Percentiles rank a stretch among this genome's conserved stretches.
Conservation (phyloP, 92 coral and sea anemone species). For the Parazoanthus swiftii region DNA sequence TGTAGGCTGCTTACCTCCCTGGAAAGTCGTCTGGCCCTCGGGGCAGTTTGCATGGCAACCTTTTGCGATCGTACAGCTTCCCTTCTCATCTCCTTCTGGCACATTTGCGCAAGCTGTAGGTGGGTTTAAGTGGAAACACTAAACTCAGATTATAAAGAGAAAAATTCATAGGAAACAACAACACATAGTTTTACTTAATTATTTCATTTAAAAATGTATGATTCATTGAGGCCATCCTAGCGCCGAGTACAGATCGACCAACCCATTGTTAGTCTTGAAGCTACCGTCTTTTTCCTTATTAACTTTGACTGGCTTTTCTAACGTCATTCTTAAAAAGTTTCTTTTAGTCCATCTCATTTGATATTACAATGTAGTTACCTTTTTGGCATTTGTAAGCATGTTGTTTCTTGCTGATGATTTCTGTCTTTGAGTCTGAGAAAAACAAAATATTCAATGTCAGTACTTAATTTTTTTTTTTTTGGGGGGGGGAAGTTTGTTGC, state of each 20-base stretch:
- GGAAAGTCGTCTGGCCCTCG: constrained; percentile 86
- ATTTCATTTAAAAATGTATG: no score
- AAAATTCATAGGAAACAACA: background rate
- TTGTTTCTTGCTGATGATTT: constrained; percentile 92
- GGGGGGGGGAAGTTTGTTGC: no score
- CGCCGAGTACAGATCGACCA: no score
- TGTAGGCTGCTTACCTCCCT: constrained; percentile 68
- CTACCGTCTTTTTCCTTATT: no score
- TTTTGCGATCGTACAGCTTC: constrained; percentile 97
- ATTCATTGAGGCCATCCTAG: no score
- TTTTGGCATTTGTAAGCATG: constrained; percentile 92
- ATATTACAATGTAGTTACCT: constrained; percentile 53
- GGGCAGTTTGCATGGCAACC: constrained; percentile 86
- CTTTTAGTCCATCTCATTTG: background rate
- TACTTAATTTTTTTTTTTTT: no score
- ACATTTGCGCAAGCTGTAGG: constrained; percentile 89
- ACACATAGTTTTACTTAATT: background rate
- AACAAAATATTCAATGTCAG: background rate
- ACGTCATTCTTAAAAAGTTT: background rate
- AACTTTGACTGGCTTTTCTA: no score
- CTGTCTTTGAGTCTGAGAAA: constrained; percentile 88
- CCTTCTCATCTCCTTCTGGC: constrained; percentile 95
- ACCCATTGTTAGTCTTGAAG: no score
- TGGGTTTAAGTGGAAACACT: no score
- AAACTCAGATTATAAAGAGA: background rate